These are phyloP conservation scores for Clunio marinus DNA, from an alignment of 2,888 invertebrate species.

Conservation along the genomic window DNA sequence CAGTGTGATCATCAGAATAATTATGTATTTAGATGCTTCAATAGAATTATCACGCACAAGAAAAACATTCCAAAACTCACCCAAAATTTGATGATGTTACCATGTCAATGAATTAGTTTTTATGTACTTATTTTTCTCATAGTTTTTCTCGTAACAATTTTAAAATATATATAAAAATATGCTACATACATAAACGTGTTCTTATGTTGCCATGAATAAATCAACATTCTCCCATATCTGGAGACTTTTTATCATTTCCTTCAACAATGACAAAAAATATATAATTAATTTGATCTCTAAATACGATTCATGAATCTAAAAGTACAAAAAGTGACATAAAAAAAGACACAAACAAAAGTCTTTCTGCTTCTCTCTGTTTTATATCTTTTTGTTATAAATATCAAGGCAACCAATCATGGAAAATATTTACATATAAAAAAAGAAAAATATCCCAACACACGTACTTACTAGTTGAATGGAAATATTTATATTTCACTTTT, in stretches of 20 bases:
- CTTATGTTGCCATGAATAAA: constrained; percentile 35
- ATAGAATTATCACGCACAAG: not conserved
- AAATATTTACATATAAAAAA: too few relatives aligned
- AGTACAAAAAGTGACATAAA: not conserved
- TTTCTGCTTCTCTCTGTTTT: not conserved
- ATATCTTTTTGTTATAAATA: not conserved
- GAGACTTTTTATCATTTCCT: not conserved
- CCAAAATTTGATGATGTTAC: not conserved
- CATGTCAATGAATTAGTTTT: too few relatives aligned
- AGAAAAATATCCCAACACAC: too few relatives aligned
- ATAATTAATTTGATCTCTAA: constrained; percentile 15
- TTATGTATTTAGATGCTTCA: not conserved
- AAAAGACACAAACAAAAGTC: not conserved
- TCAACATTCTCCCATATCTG: not conserved
- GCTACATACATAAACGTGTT: constrained; percentile 29
- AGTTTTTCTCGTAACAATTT: too few relatives aligned
- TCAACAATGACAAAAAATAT: not conserved
- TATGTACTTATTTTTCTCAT: too few relatives aligned
- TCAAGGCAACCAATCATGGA: too few relatives aligned
- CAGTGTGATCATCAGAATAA: constrained; percentile 7
- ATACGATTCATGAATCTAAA: too few relatives aligned
- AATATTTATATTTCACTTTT: too few relatives aligned
- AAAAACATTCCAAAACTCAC: constrained; percentile 10
- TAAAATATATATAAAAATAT: too few relatives aligned
- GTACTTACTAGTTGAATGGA: too few relatives aligned